Evolutionary conservation across 2,797 vertebrate species (phyloP), one percentile per base, ranked within the genome.

Genomic region (Nasua narica): DNA sequence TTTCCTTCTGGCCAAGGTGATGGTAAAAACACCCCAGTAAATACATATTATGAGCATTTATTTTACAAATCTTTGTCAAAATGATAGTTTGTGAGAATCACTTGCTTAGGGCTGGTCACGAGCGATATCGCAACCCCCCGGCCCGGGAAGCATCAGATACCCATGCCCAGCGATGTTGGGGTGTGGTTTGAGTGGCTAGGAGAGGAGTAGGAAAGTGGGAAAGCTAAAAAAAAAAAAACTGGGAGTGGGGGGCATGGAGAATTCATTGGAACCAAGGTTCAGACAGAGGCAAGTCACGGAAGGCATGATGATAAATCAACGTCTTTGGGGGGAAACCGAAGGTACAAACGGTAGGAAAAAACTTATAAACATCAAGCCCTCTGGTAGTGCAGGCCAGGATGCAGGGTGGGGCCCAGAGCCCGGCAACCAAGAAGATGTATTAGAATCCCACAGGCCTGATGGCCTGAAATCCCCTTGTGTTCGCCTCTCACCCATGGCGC

Each of bases 1-100:
- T 96, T 92, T 95, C 78, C 21, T 86, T 95, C 43, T 77, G 56
- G 35, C 72, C 4, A 56, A 69, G 48, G 72, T 69, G 65, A 93
- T 84, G 52, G 48, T 62, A 62, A 88, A 70, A 69, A 58, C 29
- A 84, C 21, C 8, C 21, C 12, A 81, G 65, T 78, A 90, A 79
- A 91, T 84, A 60, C 8, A 52, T 21, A 62, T 76, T 52, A 23
- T 27, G 81, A 77, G 48, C 32, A 52, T 86, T 58, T 83, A 46
- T 52, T 78, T 91, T 32, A 27, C 50, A 58, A 65, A 52, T 65
- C 16, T 89, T 95, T 82, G 48, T 46, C 65, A 56, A 81, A 85
- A 35, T 21, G 43, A 79, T 27, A 19, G 5, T 32, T 74, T 60
- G 19, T 60, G 29, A 69, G 48, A 87, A 56, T 32, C 27, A 89